These are phyloP conservation scores for Drosophila sproati DNA, from an alignment of 1,140 invertebrate genomes.

Conservation along the genomic window DNA sequence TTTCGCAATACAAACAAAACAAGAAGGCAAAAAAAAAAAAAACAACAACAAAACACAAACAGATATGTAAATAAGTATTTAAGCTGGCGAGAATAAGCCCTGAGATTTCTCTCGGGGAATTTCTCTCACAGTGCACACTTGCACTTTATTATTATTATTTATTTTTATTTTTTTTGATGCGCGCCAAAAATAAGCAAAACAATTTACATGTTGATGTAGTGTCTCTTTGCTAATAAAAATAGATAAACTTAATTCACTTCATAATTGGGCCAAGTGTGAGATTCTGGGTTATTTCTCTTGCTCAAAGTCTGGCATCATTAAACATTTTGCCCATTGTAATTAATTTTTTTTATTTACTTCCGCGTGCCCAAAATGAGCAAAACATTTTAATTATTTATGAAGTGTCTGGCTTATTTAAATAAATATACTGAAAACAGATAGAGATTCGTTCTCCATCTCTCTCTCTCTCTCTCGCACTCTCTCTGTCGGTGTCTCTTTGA, in stretches of 20 bases:
- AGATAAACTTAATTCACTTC: background rate
- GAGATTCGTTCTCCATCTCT: background rate
- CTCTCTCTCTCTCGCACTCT: no score
- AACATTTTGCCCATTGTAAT: no score
- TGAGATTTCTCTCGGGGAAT: conserved; percentile 8
- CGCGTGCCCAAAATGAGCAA: background rate
- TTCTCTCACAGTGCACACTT: conserved; percentile 49
- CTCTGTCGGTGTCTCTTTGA: background rate
- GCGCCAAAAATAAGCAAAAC: conserved; percentile 55
- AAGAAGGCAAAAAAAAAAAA: background rate
- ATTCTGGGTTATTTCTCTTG: no score
- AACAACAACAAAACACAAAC: conserved; percentile 12
- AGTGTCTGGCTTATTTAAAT: background rate
- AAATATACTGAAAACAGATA: conserved; percentile 12
- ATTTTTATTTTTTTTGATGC: conserved; percentile 33
- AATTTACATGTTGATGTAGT: background rate
- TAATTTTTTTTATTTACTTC: no score
- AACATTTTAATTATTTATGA: conserved; percentile 13
- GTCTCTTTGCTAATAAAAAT: conserved; percentile 4
- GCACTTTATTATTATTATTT: conserved; percentile 63
- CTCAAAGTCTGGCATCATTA: no score
- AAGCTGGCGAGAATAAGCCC: background rate
- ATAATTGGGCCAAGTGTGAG: conserved; percentile 5
- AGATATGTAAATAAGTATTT: background rate
- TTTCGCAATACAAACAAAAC: conserved; percentile 59